These are phyloP conservation scores for Lanius ludovicianus DNA, from an alignment of 2,113 vertebrate species.

Conservation along the genomic window DNA sequence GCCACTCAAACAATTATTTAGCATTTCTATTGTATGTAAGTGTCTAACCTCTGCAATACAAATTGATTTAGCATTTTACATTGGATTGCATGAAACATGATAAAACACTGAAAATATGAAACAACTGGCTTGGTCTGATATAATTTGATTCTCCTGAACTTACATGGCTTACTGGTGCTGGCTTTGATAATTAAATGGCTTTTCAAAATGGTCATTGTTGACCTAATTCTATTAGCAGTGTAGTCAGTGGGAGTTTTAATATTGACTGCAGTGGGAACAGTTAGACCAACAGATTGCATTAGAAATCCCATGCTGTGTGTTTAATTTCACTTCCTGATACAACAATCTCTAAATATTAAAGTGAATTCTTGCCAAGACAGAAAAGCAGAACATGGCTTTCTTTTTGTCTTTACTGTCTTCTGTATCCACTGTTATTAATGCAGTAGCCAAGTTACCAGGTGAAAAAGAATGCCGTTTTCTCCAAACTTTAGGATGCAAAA, in stretches of 20 bases:
- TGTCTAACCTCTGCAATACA: background rate
- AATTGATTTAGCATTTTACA: conserved; percentile 7
- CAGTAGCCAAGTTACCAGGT: background rate
- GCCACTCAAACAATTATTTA: background rate
- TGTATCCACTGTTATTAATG: background rate
- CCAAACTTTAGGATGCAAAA: background rate
- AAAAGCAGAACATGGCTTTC: background rate
- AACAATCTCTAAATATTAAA: conserved; percentile 60
- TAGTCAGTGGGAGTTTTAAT: conserved; percentile 37
- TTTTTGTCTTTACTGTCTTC: background rate
- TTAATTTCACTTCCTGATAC: conserved; percentile 54
- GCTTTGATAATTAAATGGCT: conserved; percentile 28
- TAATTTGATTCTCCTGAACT: background rate
- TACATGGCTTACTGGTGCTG: background rate
- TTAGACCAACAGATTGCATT: conserved; percentile 46
- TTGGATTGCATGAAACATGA: background rate
- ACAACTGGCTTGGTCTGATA: background rate
- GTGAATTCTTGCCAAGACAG: conserved; percentile 22
- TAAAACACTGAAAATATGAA: background rate
- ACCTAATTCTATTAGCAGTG: background rate
- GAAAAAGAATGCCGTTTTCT: background rate
- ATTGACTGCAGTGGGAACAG: conserved; percentile 20
- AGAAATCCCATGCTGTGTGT: conserved; percentile 46
- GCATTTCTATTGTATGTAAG: background rate
- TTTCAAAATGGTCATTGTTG: conserved; percentile 43